Evolutionary conservation across 2,113 vertebrate species (phyloP).

Genomic region (Phainopepla nitens): DNA sequence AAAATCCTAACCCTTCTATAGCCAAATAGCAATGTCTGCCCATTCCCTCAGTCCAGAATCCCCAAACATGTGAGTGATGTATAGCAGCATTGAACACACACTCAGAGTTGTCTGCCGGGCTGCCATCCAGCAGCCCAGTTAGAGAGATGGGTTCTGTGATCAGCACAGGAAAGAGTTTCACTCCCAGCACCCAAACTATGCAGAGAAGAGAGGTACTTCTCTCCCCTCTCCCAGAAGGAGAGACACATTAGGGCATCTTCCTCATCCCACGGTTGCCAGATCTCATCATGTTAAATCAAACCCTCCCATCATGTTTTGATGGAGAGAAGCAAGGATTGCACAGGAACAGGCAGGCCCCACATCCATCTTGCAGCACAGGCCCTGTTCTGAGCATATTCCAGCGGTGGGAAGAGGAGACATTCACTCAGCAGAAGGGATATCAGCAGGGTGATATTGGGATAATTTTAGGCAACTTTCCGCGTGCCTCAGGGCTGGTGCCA

Average conservation of each 20-base stretch:
- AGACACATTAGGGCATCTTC: not conserved
- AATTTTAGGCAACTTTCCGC: not conserved
- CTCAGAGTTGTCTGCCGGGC: not conserved
- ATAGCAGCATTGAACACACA: not conserved
- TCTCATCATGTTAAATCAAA: not conserved
- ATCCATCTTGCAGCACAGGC: not conserved
- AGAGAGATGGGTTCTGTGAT: not conserved
- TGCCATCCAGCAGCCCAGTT: not conserved
- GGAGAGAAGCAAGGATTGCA: not conserved
- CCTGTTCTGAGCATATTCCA: not conserved
- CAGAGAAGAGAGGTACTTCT: not conserved
- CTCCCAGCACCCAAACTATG: not conserved
- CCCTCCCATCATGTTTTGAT: not conserved
- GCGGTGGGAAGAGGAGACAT: accelerated
- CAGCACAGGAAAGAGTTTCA: not conserved
- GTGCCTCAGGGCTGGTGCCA: not conserved
- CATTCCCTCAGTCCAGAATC: not conserved
- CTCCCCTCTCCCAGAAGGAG: not conserved
- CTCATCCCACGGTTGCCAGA: not conserved
- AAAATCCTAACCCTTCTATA: not conserved
- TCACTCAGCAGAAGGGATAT: not conserved
- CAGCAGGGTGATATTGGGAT: accelerated
- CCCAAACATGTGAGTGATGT: not conserved
- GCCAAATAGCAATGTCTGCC: not conserved
- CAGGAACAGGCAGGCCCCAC: not conserved